Percentiles rank a stretch among this genome's conserved stretches.
Conservation (phyloP, 2,888 invertebrate genomes). For the Diloba caeruleocephala region DNA sequence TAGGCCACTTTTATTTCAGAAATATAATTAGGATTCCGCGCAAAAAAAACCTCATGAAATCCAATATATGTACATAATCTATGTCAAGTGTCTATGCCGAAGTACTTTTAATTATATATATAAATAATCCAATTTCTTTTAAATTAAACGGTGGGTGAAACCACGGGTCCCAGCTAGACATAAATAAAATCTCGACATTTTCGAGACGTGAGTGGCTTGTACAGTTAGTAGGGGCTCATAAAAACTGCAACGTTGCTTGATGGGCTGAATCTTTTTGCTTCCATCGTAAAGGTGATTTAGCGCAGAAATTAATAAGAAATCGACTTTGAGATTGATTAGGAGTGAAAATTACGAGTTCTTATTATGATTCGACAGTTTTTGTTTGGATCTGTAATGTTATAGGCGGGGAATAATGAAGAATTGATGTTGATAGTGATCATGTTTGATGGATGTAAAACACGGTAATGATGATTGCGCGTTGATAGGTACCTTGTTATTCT, state of each 20-base stretch:
- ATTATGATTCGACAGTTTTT: slow-evolving; percentile 44
- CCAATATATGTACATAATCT: too few species aligned
- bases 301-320: slow-evolving; percentile 81
- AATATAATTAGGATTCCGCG: too few species aligned
- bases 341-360: slow-evolving; percentile 69
- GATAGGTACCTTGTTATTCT: slow-evolving; percentile 16
- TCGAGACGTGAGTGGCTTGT: slow-evolving; percentile 25
- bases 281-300: slow-evolving; percentile 80
- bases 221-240: slow-evolving; percentile 61
- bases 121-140: too few species aligned
- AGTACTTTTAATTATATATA: too few species aligned
- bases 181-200: background rate
- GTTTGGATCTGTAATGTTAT: slow-evolving; percentile 29
- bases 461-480: slow-evolving; percentile 16
- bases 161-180: too few species aligned
- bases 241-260: slow-evolving; percentile 87
- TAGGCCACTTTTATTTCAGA: too few species aligned
- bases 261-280: slow-evolving; percentile 82
- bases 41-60: too few species aligned
- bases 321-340: slow-evolving; percentile 79
- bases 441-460: slow-evolving; percentile 36
- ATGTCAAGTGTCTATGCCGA: too few species aligned
- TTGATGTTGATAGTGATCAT: slow-evolving; percentile 2
- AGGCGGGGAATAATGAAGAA: slow-evolving; percentile 4
- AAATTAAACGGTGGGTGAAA: too few species aligned